Conservation (phyloP, 1,140 invertebrate species). For the Scaptomyza montana region DNA sequence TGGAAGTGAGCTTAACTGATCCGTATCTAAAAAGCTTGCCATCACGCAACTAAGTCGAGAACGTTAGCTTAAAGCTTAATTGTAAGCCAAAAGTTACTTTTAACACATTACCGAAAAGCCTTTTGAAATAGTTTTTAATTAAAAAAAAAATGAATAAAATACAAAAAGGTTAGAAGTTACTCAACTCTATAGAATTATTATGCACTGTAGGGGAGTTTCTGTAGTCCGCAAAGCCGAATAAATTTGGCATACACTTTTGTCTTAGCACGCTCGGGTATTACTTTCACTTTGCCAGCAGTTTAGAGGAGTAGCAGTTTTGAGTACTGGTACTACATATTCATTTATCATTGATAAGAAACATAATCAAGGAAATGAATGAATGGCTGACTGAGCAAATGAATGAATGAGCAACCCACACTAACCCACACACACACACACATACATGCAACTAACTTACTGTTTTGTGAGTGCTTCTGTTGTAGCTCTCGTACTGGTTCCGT, state of each 20-base stretch:
- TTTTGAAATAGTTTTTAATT: too few relatives aligned
- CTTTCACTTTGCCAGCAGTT: conserved; percentile 76
- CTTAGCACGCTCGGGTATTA: conserved; percentile 48
- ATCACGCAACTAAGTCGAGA: too few relatives aligned
- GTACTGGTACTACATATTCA: conserved; percentile 75
- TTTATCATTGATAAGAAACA: conserved; percentile 82
- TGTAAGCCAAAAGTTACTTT: too few relatives aligned
- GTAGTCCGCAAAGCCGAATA: conserved; percentile 4
- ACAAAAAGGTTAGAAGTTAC: too few relatives aligned
- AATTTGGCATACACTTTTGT: conserved; percentile 19
- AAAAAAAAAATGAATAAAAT: too few relatives aligned
- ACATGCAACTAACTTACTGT: not conserved
- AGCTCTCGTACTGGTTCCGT: not conserved
- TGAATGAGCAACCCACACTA: conserved; percentile 58
- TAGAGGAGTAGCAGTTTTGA: conserved; percentile 71
- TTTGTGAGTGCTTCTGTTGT: not conserved
- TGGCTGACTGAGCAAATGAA: conserved; percentile 78
- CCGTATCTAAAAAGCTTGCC: too few relatives aligned
- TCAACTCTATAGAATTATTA: not conserved
- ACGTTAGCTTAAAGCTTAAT: too few relatives aligned
- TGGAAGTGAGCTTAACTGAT: too few relatives aligned
- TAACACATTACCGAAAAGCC: too few relatives aligned
- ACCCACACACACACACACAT: conserved; percentile 20
- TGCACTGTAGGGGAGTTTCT: conserved; percentile 2
- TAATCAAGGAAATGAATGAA: conserved; percentile 82